These are phyloP conservation scores for Acanthopagrus latus DNA, from an alignment of 2,797 vertebrate genomes.

Conservation along the genomic window DNA sequence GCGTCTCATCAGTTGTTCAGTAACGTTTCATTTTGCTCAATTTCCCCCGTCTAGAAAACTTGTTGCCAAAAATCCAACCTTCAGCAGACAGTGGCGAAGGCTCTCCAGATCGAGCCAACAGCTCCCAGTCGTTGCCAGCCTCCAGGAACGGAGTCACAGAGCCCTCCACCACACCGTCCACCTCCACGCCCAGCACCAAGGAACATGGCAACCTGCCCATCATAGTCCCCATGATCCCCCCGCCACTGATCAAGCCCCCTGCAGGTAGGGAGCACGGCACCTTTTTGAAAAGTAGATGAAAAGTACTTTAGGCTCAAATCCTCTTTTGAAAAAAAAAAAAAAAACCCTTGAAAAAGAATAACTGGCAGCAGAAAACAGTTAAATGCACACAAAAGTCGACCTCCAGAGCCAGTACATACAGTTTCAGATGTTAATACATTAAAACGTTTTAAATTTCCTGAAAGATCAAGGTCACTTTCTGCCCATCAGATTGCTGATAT, in stretches of 20 bases:
- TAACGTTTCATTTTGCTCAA: slow-evolving; percentile 37
- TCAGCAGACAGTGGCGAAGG: slow-evolving; percentile 90
- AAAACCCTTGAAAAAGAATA: background rate
- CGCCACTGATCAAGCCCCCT: slow-evolving; percentile 97
- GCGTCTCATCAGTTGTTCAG: slow-evolving; percentile 32
- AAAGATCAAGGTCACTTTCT: slow-evolving; percentile 57
- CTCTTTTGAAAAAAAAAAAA: slow-evolving; percentile 1
- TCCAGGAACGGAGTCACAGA: slow-evolving; percentile 92
- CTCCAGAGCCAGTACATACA: background rate
- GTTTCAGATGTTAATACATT: slow-evolving; percentile 6
- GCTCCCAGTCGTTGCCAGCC: slow-evolving; percentile 90
- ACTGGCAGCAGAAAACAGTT: background rate
- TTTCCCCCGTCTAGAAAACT: slow-evolving; percentile 91
- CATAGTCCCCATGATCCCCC: slow-evolving; percentile 97
- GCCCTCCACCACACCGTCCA: slow-evolving; percentile 86
- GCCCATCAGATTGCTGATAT: slow-evolving; percentile 9
- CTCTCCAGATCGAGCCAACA: slow-evolving; percentile 93
- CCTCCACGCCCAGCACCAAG: slow-evolving; percentile 90
- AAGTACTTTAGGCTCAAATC: slow-evolving; percentile 8
- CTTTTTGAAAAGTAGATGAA: slow-evolving; percentile 19
- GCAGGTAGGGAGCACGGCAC: slow-evolving; percentile 88
- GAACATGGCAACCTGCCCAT: slow-evolving; percentile 96
- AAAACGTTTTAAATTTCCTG: slow-evolving; percentile 25
- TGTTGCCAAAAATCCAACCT: slow-evolving; percentile 96
- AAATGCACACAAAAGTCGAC: background rate